A percentile compares a stretch with the other conserved stretches of the same genome.
Evolutionary conservation across 1,140 invertebrate species (phyloP).

Genomic region (Colletes gigas): DNA sequence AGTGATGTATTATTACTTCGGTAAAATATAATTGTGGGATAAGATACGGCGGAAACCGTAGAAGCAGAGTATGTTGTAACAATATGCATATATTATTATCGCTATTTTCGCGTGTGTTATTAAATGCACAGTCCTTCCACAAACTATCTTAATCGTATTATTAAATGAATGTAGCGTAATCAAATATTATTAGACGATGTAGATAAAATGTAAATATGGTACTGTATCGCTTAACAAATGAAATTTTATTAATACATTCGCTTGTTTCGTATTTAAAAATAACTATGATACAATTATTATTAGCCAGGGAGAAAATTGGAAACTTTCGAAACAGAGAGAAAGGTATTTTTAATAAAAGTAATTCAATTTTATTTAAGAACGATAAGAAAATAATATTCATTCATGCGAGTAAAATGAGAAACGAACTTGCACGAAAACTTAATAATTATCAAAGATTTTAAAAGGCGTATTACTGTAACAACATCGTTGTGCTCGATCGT

Average conservation of each 20-base stretch:
- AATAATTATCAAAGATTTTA: not conserved
- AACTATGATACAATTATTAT: not conserved
- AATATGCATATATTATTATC: conserved; percentile 39
- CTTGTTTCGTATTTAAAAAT: conserved; percentile 28
- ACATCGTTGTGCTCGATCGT: conserved; percentile 32
- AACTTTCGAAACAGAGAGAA: not conserved
- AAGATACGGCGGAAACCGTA: conserved; percentile 27
- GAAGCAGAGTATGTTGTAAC: conserved; percentile 30
- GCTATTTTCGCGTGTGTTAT: conserved; percentile 40
- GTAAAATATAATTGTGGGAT: conserved; percentile 35
- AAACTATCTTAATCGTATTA: conserved; percentile 37
- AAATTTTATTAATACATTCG: conserved; percentile 42
- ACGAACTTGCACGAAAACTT: not conserved
- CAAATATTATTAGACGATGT: conserved; percentile 33
- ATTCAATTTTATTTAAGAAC: too few species aligned
- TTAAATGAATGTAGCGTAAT: conserved; percentile 22
- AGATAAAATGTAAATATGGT: conserved; percentile 42
- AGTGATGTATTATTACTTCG: conserved; percentile 25
- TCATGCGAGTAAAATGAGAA: not conserved
- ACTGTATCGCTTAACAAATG: conserved; percentile 31
- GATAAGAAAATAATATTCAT: too few species aligned
- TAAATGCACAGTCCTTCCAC: conserved; percentile 39
- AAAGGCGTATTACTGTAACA: conserved; percentile 2
- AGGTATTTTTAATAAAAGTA: conserved; percentile 4
- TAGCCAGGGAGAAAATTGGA: not conserved